These are phyloP conservation scores for Rhyacophila evoluta DNA, from an alignment of 2,888 invertebrate species.

Conservation along the genomic window DNA sequence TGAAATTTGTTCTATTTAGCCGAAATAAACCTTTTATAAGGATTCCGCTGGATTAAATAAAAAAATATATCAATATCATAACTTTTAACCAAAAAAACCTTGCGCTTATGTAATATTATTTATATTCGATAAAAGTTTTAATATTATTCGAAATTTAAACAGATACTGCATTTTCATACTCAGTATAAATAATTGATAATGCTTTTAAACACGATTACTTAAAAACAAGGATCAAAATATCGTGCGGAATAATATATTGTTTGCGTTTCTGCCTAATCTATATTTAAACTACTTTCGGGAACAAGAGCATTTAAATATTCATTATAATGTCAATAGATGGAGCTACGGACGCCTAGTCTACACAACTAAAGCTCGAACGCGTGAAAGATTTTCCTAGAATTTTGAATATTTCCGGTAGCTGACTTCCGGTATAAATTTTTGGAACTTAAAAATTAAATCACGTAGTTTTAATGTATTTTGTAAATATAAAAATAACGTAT, in stretches of 20 bases:
- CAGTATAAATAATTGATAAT: too few species aligned
- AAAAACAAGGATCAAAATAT: conserved; percentile 13
- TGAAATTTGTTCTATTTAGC: too few species aligned
- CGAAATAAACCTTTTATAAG: too few species aligned
- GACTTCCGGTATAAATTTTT: background rate
- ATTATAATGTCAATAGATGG: conserved; percentile 45
- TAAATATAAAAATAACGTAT: background rate
- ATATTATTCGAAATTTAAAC: too few species aligned
- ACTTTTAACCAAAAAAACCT: too few species aligned
- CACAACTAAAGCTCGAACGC: conserved; percentile 17
- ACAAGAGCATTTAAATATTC: conserved; percentile 47
- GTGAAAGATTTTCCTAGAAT: conserved; percentile 10
- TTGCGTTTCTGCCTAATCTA: conserved; percentile 40
- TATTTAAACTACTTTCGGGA: conserved; percentile 48
- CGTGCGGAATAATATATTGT: conserved; percentile 41
- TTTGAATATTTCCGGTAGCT: background rate
- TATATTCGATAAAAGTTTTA: too few species aligned
- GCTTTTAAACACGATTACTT: background rate
- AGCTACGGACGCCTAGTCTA: conserved; percentile 21
- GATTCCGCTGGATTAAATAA: too few species aligned
- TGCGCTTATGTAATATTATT: too few species aligned
- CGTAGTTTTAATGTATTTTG: background rate
- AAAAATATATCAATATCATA: too few species aligned
- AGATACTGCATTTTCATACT: too few species aligned
- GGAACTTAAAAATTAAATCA: too few species aligned